Percentiles rank a stretch among this genome's conserved stretches.
Evolutionary conservation across 2,113 vertebrate species (phyloP).

Genomic region (Elephantulus edwardii): DNA sequence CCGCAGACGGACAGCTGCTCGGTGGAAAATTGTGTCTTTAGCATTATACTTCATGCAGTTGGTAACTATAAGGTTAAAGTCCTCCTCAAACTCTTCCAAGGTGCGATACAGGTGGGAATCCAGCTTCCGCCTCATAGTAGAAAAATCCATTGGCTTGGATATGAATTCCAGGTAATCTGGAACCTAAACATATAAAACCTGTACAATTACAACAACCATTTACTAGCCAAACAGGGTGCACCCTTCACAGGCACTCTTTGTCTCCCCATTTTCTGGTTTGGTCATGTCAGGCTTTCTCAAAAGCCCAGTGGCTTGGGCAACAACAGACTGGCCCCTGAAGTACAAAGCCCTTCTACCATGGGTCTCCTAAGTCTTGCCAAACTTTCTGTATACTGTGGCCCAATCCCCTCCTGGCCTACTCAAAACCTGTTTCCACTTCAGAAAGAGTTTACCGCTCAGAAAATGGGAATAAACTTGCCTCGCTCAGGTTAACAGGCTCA

Average conservation of each 20-base stretch:
- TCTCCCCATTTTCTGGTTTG: conserved; percentile 51
- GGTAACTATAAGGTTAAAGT: conserved; percentile 98
- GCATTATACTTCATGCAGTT: conserved; percentile 99
- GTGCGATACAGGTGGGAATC: conserved; percentile 93
- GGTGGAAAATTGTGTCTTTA: conserved; percentile 98
- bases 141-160: conserved; percentile 98
- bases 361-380: not conserved
- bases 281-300: not conserved
- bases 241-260: conserved; percentile 79
- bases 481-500: conserved; percentile 92
- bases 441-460: not conserved
- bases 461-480: conserved; percentile 86
- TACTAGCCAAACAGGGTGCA: conserved; percentile 86
- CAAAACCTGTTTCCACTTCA: not conserved
- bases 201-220: conserved; percentile 91
- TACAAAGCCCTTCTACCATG: not conserved
- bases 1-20: conserved; percentile 92
- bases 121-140: conserved; percentile 95
- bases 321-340: not conserved
- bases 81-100: conserved; percentile 94
- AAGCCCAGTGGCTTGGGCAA: not conserved
- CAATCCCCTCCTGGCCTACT: not conserved
- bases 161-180: conserved; percentile 99
- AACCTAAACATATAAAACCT: conserved; percentile 93
- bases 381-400: not conserved